phyloP scores from a whole-genome alignment of 1,140 invertebrate genomes.

The Sarcophaga bullata region DNA sequence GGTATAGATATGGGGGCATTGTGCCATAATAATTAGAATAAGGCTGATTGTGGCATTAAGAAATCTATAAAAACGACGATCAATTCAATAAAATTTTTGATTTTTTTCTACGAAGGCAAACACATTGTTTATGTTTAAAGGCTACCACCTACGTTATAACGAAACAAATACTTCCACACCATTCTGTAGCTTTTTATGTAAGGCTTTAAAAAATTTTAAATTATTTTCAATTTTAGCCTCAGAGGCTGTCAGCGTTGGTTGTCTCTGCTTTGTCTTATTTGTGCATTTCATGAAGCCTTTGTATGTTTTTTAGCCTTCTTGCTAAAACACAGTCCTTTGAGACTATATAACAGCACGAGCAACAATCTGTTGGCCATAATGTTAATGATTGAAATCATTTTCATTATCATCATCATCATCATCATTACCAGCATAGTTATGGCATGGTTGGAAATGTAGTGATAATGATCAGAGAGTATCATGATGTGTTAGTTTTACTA shows the following conservation, averaged over 20 bases:
- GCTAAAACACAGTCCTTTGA: background rate
- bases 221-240: background rate
- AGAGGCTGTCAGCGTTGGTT: background rate
- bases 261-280: background rate
- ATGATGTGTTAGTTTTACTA: background rate
- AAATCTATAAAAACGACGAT: no score
- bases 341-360: no score
- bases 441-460: background rate
- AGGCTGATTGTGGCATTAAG: no score
- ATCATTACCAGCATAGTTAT: background rate
- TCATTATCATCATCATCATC: background rate
- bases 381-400: background rate
- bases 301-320: background rate
- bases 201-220: background rate
- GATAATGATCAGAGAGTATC: background rate
- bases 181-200: background rate
- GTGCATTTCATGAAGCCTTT: no score
- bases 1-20: no score
- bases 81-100: no score
- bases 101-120: no score
- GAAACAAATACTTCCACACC: no score
- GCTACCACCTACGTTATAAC: no score
- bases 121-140: no score
- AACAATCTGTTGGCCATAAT: background rate
- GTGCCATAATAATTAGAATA: no score